A percentile compares a stretch with the other conserved stretches of the same genome.
These are phyloP conservation scores for Monopterus albus DNA, from an alignment of 2,113 vertebrate genomes.

Conservation along the genomic window DNA sequence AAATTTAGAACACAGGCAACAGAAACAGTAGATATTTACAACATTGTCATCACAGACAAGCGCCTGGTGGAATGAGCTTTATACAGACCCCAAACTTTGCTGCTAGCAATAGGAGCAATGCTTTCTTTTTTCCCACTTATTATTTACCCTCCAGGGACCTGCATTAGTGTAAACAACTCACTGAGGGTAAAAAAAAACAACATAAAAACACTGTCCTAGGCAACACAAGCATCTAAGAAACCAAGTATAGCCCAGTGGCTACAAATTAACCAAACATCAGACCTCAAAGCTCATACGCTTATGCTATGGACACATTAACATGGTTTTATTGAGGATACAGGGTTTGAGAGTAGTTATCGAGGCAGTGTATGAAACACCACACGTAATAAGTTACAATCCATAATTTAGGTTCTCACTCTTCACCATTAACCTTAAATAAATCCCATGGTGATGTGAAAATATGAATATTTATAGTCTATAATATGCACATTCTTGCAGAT, in stretches of 20 bases:
- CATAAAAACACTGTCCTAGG: conserved; percentile 86
- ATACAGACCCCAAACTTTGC: conserved; percentile 83
- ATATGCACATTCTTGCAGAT: neutral
- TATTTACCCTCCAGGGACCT: conserved; percentile 85
- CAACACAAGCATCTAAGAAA: conserved; percentile 72
- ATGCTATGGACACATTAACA: conserved; percentile 54
- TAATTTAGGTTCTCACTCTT: conserved; percentile 20
- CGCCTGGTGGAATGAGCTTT: conserved; percentile 86
- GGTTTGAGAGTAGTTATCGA: conserved; percentile 50
- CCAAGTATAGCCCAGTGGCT: conserved; percentile 61
- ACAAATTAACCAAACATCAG: conserved; percentile 47
- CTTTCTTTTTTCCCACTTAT: conserved; percentile 71
- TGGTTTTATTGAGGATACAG: conserved; percentile 22
- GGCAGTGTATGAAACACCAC: conserved; percentile 39
- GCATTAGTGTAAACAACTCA: conserved; percentile 89
- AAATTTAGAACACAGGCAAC: conserved; percentile 25
- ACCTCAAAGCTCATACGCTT: conserved; percentile 60
- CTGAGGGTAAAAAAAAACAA: conserved; percentile 76
- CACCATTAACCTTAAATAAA: conserved; percentile 23
- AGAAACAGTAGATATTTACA: conserved; percentile 63
- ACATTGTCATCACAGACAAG: conserved; percentile 85
- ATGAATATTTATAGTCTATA: neutral
- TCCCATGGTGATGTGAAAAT: neutral
- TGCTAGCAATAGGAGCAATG: conserved; percentile 89
- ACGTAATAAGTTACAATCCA: conserved; percentile 43